A percentile compares a stretch with the other conserved stretches of the same genome.
These are phyloP conservation scores for Schizothorax lantsangensis DNA, from an alignment of 2,797 vertebrate genomes.

Conservation along the genomic window DNA sequence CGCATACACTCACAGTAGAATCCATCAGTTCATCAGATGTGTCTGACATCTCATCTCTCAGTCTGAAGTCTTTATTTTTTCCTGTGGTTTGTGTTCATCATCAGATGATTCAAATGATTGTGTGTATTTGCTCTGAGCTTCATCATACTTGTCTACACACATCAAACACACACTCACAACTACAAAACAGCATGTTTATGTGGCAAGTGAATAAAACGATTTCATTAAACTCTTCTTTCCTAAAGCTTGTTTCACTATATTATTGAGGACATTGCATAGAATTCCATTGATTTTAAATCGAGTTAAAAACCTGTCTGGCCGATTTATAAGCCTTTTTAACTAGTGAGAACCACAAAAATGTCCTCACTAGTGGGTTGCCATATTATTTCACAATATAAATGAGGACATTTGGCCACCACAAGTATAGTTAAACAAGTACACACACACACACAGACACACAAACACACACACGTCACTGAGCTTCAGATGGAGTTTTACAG, in stretches of 20 bases:
- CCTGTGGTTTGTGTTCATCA: neutral
- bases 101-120: neutral
- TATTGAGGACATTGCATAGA: no score
- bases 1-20: neutral
- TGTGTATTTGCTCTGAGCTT: neutral
- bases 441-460: no score
- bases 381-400: no score
- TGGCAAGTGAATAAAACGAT: conserved; percentile 69
- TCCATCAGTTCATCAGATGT: neutral
- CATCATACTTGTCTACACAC: neutral
- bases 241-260: neutral
- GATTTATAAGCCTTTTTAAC: no score
- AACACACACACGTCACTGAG: no score
- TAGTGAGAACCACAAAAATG: no score
- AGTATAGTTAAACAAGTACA: no score
- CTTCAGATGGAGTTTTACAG: neutral
- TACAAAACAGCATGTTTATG: conserved; percentile 53
- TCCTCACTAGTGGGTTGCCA: no score
- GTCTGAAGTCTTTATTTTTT: neutral
- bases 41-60: neutral
- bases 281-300: no score
- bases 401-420: no score
- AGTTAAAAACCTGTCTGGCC: no score
- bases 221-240: neutral
- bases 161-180: conserved; percentile 49